Percentiles rank a stretch among this genome's conserved stretches.
Conservation (phyloP, 2,113 vertebrate genomes). For the Syngnathus typhle region DNA sequence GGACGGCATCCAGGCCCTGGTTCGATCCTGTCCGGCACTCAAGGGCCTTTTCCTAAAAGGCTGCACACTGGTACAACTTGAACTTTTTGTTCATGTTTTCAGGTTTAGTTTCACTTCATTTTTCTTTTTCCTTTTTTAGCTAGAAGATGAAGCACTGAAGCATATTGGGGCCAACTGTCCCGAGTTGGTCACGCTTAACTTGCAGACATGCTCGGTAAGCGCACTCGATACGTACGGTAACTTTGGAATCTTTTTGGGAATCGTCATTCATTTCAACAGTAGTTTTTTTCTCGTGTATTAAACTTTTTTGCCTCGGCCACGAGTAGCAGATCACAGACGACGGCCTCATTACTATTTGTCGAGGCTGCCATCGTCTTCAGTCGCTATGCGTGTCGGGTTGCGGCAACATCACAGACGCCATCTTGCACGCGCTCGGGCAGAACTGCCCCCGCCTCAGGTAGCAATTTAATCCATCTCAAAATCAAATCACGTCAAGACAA, state of each 20-base stretch:
- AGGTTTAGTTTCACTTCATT: not conserved
- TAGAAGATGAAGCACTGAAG: conserved; percentile 95
- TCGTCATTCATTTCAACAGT: not conserved
- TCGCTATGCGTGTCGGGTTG: conserved; percentile 96
- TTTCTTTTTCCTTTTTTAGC: conserved; percentile 55
- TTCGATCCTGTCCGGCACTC: conserved; percentile 86
- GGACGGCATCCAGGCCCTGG: conserved; percentile 94
- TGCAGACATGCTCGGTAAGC: conserved; percentile 96
- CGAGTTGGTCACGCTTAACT: conserved; percentile 91
- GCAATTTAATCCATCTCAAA: conserved; percentile 13
- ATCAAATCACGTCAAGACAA: not conserved
- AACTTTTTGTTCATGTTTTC: not conserved
- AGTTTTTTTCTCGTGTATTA: not conserved
- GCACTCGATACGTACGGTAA: not conserved
- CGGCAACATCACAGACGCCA: conserved; percentile 95
- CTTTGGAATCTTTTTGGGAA: not conserved
- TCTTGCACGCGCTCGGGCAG: conserved; percentile 92
- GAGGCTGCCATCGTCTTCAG: conserved; percentile 93
- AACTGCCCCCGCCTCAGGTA: conserved; percentile 95
- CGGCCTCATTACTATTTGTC: conserved; percentile 96
- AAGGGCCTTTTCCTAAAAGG: conserved; percentile 92
- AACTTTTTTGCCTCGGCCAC: conserved; percentile 3
- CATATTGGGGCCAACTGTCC: conserved; percentile 93
- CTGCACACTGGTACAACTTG: conserved; percentile 86
- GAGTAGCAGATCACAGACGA: conserved; percentile 98